Evolutionary conservation across 1,140 invertebrate genomes (phyloP).

Genomic region (Ceratitis capitata): DNA sequence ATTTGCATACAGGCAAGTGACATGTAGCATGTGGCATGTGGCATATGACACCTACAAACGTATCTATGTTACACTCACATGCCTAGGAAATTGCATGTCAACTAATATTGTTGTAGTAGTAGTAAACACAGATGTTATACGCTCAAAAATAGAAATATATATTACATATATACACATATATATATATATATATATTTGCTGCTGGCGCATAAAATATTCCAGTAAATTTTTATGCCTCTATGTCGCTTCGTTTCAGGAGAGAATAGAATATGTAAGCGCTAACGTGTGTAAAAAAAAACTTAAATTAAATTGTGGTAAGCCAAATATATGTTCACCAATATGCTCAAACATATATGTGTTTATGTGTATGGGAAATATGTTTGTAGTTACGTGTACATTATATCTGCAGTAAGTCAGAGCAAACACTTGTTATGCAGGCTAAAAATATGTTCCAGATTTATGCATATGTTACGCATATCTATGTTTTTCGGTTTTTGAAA

Average conservation of each 20-base stretch:
- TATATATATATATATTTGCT: background rate
- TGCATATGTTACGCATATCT: background rate
- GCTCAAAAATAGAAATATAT: background rate
- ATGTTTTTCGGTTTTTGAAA: background rate
- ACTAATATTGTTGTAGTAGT: background rate
- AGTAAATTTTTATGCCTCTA: background rate
- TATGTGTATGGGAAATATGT: background rate
- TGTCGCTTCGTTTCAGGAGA: background rate
- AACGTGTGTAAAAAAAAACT: background rate
- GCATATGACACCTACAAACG: background rate
- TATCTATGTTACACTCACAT: background rate
- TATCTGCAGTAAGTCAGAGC: too few relatives aligned
- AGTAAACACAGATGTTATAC: background rate
- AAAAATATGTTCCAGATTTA: background rate
- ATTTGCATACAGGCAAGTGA: background rate
- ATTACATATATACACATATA: background rate
- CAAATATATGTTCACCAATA: background rate
- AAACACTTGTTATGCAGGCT: background rate
- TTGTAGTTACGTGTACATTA: too few relatives aligned
- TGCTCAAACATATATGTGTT: background rate
- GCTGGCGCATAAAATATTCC: background rate
- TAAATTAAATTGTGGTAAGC: background rate
- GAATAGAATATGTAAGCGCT: background rate
- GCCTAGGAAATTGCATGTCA: background rate
- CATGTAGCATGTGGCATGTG: background rate